Conservation (phyloP, 2,888 invertebrate species). For the Chymomyza procnemis region DNA sequence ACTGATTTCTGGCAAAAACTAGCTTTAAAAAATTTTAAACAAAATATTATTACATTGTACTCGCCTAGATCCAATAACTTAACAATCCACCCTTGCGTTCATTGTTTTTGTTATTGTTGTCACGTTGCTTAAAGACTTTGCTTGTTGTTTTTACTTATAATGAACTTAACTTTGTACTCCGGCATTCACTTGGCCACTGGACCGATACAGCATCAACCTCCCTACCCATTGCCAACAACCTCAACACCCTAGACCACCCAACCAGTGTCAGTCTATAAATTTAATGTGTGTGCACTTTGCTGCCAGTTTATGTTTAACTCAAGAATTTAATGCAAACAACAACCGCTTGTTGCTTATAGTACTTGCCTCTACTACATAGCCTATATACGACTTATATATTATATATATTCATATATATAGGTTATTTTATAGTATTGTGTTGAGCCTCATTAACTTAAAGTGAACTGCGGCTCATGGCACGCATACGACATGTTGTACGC, state of each 20-base stretch:
- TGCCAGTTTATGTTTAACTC: constrained; percentile 25
- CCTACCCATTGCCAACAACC: neutral
- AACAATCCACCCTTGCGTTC: neutral
- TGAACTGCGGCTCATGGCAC: neutral
- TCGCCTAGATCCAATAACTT: neutral
- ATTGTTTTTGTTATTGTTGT: neutral
- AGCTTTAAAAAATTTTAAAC: neutral
- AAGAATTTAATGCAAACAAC: constrained; percentile 23
- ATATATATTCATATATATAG: too few species aligned
- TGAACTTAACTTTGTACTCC: constrained; percentile 50
- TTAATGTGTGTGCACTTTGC: neutral
- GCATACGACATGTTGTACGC: constrained; percentile 21
- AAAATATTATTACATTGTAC: too few species aligned
- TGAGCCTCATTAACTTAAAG: neutral
- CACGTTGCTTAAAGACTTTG: constrained; percentile 4
- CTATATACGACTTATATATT: neutral
- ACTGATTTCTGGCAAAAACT: too few species aligned
- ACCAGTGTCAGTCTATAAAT: neutral
- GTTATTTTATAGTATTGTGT: neutral
- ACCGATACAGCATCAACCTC: neutral
- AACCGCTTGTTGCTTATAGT: constrained; percentile 59
- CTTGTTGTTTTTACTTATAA: constrained; percentile 46
- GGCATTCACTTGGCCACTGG: constrained; percentile 19
- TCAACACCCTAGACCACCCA: constrained; percentile 11
- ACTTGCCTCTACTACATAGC: neutral